These are phyloP conservation scores for Macropus fuliginosus DNA, from an alignment of 2,797 vertebrate genomes.

Conservation along the genomic window DNA sequence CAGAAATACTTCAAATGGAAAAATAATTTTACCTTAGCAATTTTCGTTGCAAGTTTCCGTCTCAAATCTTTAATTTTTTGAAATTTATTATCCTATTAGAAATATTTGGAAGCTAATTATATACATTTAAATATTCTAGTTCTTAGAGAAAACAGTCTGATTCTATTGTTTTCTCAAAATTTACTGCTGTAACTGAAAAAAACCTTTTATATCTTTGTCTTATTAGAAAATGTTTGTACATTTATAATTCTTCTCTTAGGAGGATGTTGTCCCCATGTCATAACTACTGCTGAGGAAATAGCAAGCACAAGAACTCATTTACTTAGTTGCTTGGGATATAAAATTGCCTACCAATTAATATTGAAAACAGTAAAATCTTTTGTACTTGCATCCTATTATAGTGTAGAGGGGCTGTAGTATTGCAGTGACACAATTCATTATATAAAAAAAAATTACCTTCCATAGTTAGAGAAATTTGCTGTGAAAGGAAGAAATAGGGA, in stretches of 20 bases:
- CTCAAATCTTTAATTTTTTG: neutral
- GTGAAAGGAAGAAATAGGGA: too few species aligned
- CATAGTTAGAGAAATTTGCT: too few species aligned
- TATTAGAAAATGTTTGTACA: neutral
- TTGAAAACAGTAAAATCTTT: neutral
- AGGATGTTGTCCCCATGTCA: neutral
- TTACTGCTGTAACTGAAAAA: neutral
- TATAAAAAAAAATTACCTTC: too few species aligned
- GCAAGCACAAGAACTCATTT: neutral
- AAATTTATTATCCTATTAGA: neutral
- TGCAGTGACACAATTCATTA: too few species aligned
- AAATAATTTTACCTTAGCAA: neutral
- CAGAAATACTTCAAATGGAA: neutral
- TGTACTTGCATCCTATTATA: neutral
- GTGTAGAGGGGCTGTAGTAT: neutral
- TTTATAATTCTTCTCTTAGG: neutral
- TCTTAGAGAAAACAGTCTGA: neutral
- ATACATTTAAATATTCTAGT: neutral
- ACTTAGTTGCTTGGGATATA: neutral
- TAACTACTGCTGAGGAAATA: neutral
- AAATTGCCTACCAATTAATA: too few species aligned
- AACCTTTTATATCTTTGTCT: neutral
- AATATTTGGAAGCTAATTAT: neutral
- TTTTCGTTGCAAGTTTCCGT: neutral
- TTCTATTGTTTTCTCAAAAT: neutral